A percentile compares a stretch with the other conserved stretches of the same genome.
phyloP scores from a whole-genome alignment of 2,113 vertebrate species.

The Grus americana region DNA sequence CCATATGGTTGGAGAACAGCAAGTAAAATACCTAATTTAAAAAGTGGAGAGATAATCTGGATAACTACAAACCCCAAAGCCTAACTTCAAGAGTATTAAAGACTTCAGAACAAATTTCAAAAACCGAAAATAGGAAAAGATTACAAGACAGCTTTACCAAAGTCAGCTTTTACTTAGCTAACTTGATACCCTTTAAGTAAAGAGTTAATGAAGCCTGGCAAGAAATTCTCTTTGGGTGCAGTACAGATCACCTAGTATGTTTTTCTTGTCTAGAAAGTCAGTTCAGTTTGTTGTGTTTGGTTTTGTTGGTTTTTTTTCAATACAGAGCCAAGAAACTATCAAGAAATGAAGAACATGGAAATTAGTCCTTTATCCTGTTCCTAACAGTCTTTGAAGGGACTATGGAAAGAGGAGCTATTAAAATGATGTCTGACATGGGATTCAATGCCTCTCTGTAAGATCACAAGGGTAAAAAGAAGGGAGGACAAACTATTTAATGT shows the following conservation, averaged over 20 bases:
- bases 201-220: neutral
- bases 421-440: neutral
- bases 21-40: neutral
- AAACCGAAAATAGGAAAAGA: neutral
- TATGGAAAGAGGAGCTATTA: neutral
- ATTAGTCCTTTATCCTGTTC: neutral
- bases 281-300: neutral
- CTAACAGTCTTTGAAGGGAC: neutral
- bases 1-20: fast-evolving
- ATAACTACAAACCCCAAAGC: neutral
- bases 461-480: neutral
- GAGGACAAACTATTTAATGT: neutral
- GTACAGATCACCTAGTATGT: neutral
- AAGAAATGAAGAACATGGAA: neutral
- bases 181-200: neutral
- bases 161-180: neutral
- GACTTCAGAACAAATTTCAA: neutral
- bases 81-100: neutral
- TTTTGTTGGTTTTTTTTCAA: neutral
- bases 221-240: neutral
- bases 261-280: neutral
- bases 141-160: neutral
- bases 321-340: neutral
- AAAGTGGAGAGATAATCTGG: neutral
- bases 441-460: neutral